Base-by-base conservation (phyloP, 2,888 invertebrate species). In the Cryptocheilus praepositus region DNA sequence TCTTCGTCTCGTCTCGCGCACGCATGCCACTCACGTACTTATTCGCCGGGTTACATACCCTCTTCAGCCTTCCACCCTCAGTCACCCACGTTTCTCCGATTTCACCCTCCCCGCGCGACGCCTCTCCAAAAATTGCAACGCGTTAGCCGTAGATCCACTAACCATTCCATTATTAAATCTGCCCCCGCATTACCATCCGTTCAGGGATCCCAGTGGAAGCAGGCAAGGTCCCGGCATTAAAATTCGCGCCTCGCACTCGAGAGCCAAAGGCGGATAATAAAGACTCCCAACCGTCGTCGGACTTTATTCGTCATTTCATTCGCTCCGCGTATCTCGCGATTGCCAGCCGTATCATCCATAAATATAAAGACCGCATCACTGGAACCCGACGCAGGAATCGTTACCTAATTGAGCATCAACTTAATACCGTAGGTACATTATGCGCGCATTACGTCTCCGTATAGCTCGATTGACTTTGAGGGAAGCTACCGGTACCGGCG, bases 101-200 rank as follows among this genome's bases (percentile, higher is more conserved):
- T 70, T 61, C 71, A 59, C 73, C 72, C 70, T 65, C 63, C 52
- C 70, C 61, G 65, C 59, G 61, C 63, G 57, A 58, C 58, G 56
- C 64, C 70, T 77, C 79, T 81, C 81, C 36, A 85, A 84, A 85
- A 88, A 88, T 88, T 87, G 85, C 84, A 81, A 77, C 85, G 85
- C 86, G 83, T 87, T 86, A 85, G 82, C 81, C 77, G 74, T 75
- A 82, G 86, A 86, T 85, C 84, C 85, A 83, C 83, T 85, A 88
- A 86, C 86, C 87, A 84, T 86, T 85, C 84, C 85, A 86, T 88
- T 88, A 88, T 88, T 88, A 87, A 88, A 88, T 88, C 86, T 88
- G 82, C 85, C 49, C 49, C 36, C 36, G 36, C 36, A 36, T 36
- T 36, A 36, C 44, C 49, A 52, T 55, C 36, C 21, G 16, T 11